phyloP scores from a whole-genome alignment of 2,888 invertebrate genomes.

The Polydesmus complanatus region DNA sequence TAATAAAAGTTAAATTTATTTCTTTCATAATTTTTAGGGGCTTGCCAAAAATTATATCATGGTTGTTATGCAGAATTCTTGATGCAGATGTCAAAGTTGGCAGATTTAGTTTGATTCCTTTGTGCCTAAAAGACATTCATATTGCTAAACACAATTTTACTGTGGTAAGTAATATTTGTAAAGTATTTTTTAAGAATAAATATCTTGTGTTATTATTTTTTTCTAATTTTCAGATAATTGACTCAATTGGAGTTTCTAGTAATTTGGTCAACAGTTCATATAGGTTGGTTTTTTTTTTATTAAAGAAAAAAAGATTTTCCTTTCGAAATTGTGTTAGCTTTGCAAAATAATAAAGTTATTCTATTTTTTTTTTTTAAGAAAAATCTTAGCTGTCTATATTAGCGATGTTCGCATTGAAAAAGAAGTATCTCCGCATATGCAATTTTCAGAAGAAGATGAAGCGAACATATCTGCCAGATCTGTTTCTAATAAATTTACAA shows the following conservation, averaged over 20 bases:
- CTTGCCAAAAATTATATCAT: constrained; percentile 13
- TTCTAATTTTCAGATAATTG: constrained; percentile 51
- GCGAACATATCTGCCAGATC: not conserved
- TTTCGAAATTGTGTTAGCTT: not conserved
- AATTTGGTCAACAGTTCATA: constrained; percentile 79
- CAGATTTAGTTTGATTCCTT: constrained; percentile 10
- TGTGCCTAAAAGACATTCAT: constrained; percentile 10
- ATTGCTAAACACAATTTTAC: constrained; percentile 3
- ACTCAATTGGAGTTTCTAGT: constrained; percentile 69
- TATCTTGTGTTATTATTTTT: not conserved
- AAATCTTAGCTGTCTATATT: constrained; percentile 15
- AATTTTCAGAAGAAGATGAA: not conserved
- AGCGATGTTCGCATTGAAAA: constrained; percentile 15
- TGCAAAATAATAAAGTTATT: not conserved
- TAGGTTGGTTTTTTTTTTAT: constrained; percentile 38
- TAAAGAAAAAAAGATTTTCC: constrained; percentile 45
- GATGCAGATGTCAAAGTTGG: constrained; percentile 11
- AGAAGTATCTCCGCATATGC: not conserved
- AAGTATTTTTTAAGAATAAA: not conserved
- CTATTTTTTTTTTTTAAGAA: constrained; percentile 3
- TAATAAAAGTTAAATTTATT: too few species aligned
- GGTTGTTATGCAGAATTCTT: constrained; percentile 9
- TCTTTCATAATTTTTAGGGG: too few species aligned
- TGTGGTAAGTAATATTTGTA: not conserved
- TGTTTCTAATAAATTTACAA: not conserved